These are phyloP conservation scores for Eremophila alpestris DNA, from an alignment of 2,797 vertebrate species.

Conservation along the genomic window DNA sequence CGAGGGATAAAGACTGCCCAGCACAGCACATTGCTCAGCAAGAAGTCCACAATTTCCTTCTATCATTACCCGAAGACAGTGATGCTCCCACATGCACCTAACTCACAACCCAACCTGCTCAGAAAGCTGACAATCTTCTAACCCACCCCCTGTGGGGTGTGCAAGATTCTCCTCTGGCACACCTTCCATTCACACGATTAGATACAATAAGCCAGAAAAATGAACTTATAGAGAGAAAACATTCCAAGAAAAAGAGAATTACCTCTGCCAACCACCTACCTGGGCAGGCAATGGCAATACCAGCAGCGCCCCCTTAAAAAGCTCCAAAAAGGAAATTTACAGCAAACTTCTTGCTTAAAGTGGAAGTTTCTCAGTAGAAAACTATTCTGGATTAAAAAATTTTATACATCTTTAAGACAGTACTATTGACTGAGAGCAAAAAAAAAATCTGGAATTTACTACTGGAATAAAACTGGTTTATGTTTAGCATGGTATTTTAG, in stretches of 20 bases:
- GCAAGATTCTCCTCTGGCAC: neutral
- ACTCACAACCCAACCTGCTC: accelerated
- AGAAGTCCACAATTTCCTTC: accelerated
- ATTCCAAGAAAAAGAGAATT: neutral
- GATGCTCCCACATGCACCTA: accelerated
- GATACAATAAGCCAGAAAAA: neutral
- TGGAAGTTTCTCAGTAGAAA: neutral
- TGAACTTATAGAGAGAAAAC: accelerated
- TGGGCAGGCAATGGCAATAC: neutral
- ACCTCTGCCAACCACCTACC: neutral
- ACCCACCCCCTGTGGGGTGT: accelerated
- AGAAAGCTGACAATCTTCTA: accelerated
- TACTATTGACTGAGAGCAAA: accelerated
- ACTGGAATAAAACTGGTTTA: neutral
- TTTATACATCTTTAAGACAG: neutral
- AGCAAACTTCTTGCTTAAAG: neutral
- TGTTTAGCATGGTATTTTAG: neutral
- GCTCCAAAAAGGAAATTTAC: neutral
- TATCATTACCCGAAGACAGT: neutral
- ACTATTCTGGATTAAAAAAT: neutral
- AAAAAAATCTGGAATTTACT: neutral
- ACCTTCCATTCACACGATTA: accelerated
- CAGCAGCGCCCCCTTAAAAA: neutral
- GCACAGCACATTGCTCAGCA: accelerated
- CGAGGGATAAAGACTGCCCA: accelerated